These are phyloP conservation scores for Tokudaia tokunoshimensis DNA, from an alignment of 2,797 vertebrate species.

Conservation along the genomic window DNA sequence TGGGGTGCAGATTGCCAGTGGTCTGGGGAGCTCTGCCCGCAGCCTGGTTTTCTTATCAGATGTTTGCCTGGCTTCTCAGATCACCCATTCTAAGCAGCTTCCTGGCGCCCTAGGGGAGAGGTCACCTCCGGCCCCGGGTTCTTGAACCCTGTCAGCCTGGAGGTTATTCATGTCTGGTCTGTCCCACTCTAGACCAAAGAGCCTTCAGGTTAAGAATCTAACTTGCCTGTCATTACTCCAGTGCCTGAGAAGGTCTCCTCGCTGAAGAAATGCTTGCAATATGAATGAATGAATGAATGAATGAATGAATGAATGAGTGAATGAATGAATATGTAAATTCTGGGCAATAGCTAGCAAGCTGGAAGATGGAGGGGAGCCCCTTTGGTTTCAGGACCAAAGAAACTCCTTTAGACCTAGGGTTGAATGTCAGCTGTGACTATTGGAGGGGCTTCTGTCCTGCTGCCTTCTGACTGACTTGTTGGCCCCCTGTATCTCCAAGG, in stretches of 20 bases:
- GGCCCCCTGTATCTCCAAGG: not conserved
- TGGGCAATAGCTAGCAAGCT: not conserved
- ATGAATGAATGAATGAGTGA: not conserved
- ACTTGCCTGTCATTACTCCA: not conserved
- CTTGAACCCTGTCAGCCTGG: not conserved
- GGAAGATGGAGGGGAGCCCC: not conserved
- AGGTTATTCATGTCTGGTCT: constrained; percentile 42
- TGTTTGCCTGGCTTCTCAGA: not conserved
- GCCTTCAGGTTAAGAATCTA: constrained; percentile 9
- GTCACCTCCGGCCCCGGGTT: not conserved
- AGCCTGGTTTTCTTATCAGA: not conserved
- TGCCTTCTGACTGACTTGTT: not conserved
- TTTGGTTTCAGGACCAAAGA: not conserved
- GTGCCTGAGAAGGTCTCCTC: not conserved
- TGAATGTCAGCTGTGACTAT: not conserved
- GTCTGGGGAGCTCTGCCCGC: not conserved
- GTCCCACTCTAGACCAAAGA: not conserved
- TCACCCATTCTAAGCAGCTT: not conserved
- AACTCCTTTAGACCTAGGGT: not conserved
- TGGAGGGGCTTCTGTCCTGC: not conserved
- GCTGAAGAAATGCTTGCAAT: not conserved
- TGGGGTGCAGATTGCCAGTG: not conserved
- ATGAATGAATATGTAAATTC: not conserved
- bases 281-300: not conserved
- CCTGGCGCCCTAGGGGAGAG: not conserved